These are phyloP conservation scores for Chlorodrepanis virens DNA, from an alignment of 2,113 vertebrate species.

Conservation along the genomic window DNA sequence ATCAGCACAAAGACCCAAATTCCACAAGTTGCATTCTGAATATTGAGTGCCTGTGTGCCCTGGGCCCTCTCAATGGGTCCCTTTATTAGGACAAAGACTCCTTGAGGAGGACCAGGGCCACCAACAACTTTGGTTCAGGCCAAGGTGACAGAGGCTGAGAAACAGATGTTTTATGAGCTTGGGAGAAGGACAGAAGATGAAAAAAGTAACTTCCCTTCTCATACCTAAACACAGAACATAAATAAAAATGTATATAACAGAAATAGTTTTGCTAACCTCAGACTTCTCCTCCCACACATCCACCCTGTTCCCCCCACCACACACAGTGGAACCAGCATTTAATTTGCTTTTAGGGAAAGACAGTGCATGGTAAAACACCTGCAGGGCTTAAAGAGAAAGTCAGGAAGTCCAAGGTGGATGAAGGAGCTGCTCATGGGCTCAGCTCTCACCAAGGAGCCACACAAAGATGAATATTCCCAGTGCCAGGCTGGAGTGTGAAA, in stretches of 20 bases:
- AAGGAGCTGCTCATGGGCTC: neutral
- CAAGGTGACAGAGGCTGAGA: neutral
- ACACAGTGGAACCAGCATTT: accelerated
- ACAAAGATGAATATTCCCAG: accelerated
- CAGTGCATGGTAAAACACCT: neutral
- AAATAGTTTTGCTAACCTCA: neutral
- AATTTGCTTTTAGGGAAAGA: neutral
- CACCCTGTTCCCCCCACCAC: accelerated
- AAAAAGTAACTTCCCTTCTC: neutral
- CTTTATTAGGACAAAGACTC: neutral
- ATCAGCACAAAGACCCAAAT: neutral
- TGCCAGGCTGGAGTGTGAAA: accelerated
- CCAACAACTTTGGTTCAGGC: neutral
- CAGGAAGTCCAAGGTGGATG: neutral
- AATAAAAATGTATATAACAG: neutral
- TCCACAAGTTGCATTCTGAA: neutral
- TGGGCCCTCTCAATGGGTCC: neutral
- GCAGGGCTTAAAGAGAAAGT: neutral
- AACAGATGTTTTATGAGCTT: neutral
- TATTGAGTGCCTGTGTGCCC: accelerated
- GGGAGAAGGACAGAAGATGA: neutral
- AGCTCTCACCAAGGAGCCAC: neutral
- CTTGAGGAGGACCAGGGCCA: neutral
- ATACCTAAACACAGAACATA: neutral
- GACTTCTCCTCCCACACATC: neutral